Conservation (phyloP, 2,888 invertebrate species). For the Dascillus cervinus region DNA sequence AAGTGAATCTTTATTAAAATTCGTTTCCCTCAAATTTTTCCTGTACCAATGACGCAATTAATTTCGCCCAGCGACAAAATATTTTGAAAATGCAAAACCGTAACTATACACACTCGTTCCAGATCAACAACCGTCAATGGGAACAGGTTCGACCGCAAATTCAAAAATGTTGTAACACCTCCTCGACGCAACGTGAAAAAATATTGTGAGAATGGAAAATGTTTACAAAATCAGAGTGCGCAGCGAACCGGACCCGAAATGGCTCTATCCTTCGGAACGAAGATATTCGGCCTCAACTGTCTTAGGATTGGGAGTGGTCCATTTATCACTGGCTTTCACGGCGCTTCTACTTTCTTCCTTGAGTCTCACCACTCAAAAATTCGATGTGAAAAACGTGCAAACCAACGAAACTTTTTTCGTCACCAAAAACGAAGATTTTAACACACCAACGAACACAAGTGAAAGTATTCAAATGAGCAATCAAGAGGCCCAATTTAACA, state of each 20-base stretch:
- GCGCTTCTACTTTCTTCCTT: slow-evolving; percentile 51
- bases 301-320: slow-evolving; percentile 55
- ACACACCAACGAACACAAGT: not conserved
- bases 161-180: too few species aligned
- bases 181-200: too few species aligned
- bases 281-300: slow-evolving; percentile 61
- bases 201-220: slow-evolving; percentile 54
- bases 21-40: too few species aligned
- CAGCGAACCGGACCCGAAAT: slow-evolving; percentile 51
- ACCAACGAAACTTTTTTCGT: not conserved
- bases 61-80: too few species aligned
- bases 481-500: not conserved
- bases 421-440: not conserved
- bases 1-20: too few species aligned
- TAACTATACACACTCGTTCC: too few species aligned
- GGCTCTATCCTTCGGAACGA: slow-evolving; percentile 58
- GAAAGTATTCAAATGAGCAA: not conserved
- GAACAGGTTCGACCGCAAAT: too few species aligned
- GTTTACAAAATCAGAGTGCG: slow-evolving; percentile 61
- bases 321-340: slow-evolving; percentile 52
- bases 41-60: too few species aligned
- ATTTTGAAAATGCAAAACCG: too few species aligned
- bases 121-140: too few species aligned
- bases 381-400: not conserved
- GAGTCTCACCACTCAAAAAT: slow-evolving; percentile 21